Base-by-base conservation (phyloP, 2,888 invertebrate genomes). In the Ectemnius lituratus region DNA sequence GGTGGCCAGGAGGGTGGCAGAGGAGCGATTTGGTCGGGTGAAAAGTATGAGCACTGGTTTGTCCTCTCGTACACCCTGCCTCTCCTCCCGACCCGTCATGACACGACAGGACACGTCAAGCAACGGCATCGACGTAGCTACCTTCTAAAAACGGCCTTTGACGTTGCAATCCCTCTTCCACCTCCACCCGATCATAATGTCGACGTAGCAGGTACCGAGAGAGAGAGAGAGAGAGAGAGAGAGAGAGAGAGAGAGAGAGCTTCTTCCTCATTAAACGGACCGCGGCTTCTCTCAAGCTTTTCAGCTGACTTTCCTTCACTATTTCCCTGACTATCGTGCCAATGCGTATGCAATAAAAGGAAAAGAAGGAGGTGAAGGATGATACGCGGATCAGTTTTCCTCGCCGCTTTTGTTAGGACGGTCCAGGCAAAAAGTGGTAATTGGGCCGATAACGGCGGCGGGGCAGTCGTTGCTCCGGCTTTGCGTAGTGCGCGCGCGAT, bases 11-110 rank as follows among this genome's bases (percentile, higher is more conserved):
- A 73, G 70, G 73, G 70, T 69, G 73, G 52, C 73, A 59, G 70
- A 65, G 73, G 46, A 70, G 64, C 76, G 70, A 70, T 76, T 78
- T 70, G 73, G 62, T 69, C 62, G 67, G 78, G 76, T 72, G 76
- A 76, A 73, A 78, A 75, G 76, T 75, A 76, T 62, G 71, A 76
- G 63, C 75, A 71, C 75, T 71, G 71, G 75, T 75, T 76, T 52
- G 16, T 14, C n/a, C 52, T 52, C 52, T 52, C 13, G n/a, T 16
- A 13, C 16, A 11, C 70, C 64, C 69, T 70, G 37, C 62, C 45
- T 45, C 73, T 45, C 73, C 69, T 69, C 70, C 70, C 59, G 60
- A 62, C 63, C 71, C 72, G 66, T 69, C 65, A 65, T 67, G 27
- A 45, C 37, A 8, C 37, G 27, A 16, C 46, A 62, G 20, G 62